A percentile compares a stretch with the other conserved stretches of the same genome.
phyloP scores from a whole-genome alignment of 2,797 vertebrate genomes.

The Oryzias dopingdopingensis region DNA sequence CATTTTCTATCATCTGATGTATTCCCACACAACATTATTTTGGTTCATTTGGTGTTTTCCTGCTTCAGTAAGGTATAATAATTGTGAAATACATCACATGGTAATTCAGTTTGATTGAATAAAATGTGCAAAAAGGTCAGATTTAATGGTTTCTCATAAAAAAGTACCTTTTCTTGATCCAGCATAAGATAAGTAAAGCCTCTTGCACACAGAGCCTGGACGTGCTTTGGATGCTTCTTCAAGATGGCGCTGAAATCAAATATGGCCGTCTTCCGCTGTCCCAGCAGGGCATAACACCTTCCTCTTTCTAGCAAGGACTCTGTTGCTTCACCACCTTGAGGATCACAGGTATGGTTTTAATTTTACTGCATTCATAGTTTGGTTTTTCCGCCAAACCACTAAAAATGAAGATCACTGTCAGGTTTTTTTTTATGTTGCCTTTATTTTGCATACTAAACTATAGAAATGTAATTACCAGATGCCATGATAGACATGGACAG shows the following conservation, averaged over 20 bases:
- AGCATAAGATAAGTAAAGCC: constrained; percentile 85
- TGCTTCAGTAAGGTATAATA: too few species aligned
- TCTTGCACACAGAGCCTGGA: constrained; percentile 86
- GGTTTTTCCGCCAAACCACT: too few species aligned
- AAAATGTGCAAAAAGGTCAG: neutral
- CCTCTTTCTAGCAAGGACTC: constrained; percentile 87
- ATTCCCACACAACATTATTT: too few species aligned
- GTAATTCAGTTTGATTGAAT: neutral
- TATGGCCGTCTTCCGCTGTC: constrained; percentile 91
- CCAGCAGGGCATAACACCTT: constrained; percentile 85
- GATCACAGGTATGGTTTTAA: constrained; percentile 5
- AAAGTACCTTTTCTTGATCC: constrained; percentile 85
- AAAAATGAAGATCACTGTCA: too few species aligned
- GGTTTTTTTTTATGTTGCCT: too few species aligned
- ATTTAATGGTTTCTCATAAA: neutral
- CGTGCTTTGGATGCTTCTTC: constrained; percentile 79
- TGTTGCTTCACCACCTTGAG: constrained; percentile 78
- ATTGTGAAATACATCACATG: neutral
- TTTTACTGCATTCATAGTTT: neutral
- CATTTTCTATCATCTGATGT: too few species aligned
- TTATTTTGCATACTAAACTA: neutral
- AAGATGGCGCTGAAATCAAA: constrained; percentile 89
- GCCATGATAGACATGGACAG: constrained; percentile 93
- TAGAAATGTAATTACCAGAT: constrained; percentile 74
- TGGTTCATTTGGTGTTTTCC: too few species aligned